Base-by-base conservation (phyloP, 1,140 invertebrate genomes). In the Drosophila triauraria region DNA sequence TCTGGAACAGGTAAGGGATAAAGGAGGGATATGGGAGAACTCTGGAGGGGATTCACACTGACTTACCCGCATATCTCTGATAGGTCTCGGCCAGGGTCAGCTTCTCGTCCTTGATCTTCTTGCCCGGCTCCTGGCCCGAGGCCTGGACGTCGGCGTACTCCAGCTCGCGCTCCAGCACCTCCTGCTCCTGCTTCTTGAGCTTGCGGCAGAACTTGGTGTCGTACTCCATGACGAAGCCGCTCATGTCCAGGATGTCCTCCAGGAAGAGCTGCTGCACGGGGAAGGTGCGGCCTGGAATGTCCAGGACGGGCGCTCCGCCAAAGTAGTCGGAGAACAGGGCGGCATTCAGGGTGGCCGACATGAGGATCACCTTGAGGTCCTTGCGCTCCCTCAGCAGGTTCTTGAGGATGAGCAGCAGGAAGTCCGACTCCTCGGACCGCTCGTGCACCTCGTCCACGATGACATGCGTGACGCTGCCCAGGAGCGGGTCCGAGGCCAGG, bases 361-460 rank as follows among this genome's bases (percentile, higher is more conserved):
- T 98, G 1, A 98, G 92, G 67, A 98, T 95, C 5, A 98, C 94
- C 91, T 96, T 97, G 9, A 98, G 91, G 90, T 97, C 96, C 54
- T 94, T 94, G 48, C 97, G 94, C 17, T 95, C 93, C 20, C 92
- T 92, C 44, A 97, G 88, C 35, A 98, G 93, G 76, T 96, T 95
- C 92, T 95, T 96, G n/a, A 98, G 91, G 50, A 98, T 95, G 40
- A 98, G 94, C 40, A 98, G 85, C 6, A 98, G 92, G 82, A 98
- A 97, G 92, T 98, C 97, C 78, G 97, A 97, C 91, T 98, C 97
- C 91, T 97, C 96, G 44, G 95, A 96, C 68, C 98, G 94, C 92
- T 99, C 98, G 91, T 99, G 98, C 4, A 99, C 97, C 93, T 99
- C 98, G 92, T 99, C 98, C 10, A 98, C 95, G 70, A 97, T 95